Conservation (phyloP, 2,797 vertebrate species). For the Takifugu ocellatus region DNA sequence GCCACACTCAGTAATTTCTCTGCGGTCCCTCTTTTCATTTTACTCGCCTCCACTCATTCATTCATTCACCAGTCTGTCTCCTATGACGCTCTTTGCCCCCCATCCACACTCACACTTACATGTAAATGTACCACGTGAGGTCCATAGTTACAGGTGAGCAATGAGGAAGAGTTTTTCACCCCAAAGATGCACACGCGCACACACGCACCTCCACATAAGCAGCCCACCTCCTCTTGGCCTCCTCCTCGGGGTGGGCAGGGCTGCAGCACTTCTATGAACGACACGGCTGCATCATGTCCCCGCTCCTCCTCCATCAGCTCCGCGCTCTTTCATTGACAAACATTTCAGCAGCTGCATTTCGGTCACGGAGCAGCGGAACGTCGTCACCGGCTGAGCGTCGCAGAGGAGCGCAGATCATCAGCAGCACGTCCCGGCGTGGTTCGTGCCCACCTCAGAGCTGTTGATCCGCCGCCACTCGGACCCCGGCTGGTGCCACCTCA, state of each 20-base stretch:
- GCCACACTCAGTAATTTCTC: slow-evolving; percentile 29
- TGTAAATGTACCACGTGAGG: slow-evolving; percentile 67
- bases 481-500: slow-evolving; percentile 7
- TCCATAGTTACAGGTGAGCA: slow-evolving; percentile 56
- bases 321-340: slow-evolving; percentile 60
- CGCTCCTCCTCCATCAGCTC: slow-evolving; percentile 19
- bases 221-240: slow-evolving; percentile 1
- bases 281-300: slow-evolving; percentile 59
- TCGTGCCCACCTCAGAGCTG: slow-evolving; percentile 40
- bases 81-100: slow-evolving; percentile 8
- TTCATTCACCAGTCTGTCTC: slow-evolving; percentile 39
- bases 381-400: slow-evolving; percentile 37
- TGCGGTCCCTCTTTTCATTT: slow-evolving; percentile 30
- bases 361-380: slow-evolving; percentile 50
- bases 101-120: slow-evolving; percentile 41
- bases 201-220: not conserved
- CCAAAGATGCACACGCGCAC: not conserved
- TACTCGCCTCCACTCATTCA: slow-evolving; percentile 43
- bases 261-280: slow-evolving; percentile 69
- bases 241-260: slow-evolving; percentile 61
- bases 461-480: slow-evolving; percentile 52
- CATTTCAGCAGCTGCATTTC: slow-evolving; percentile 63
- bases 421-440: slow-evolving; percentile 24
- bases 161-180: slow-evolving; percentile 10
- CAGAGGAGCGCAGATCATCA: slow-evolving; percentile 47